Percentiles rank a stretch among this genome's conserved stretches.
Conservation (phyloP, 1,140 invertebrate genomes). For the Doryteuthis pealeii region DNA sequence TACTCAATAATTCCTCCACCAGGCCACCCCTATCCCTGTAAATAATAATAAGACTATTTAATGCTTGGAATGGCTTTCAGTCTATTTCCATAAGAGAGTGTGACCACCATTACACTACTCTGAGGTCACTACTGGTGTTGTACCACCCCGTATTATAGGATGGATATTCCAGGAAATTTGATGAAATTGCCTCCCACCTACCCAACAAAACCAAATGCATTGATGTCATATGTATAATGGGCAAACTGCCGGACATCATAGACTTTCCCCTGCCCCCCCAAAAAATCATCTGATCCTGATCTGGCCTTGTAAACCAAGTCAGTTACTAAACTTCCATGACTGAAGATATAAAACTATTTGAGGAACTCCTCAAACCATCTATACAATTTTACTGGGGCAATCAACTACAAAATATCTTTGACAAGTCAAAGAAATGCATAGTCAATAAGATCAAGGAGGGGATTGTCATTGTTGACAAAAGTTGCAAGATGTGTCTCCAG, state of each 20-base stretch:
- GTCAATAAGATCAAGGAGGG: background rate
- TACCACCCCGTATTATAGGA: too few species aligned
- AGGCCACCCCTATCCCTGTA: constrained; percentile 17
- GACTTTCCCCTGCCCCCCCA: constrained; percentile 30
- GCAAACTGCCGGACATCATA: constrained; percentile 17
- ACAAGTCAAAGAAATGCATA: background rate
- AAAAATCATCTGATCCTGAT: constrained; percentile 26
- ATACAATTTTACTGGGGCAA: background rate
- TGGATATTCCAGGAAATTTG: too few species aligned
- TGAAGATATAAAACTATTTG: background rate
- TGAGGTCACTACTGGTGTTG: constrained; percentile 38
- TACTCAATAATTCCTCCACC: constrained; percentile 17
- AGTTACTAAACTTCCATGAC: constrained; percentile 17
- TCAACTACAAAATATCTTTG: background rate
- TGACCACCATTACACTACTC: constrained; percentile 29
- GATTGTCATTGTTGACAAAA: background rate
- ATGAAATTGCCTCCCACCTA: constrained; percentile 26
- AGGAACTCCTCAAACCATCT: background rate
- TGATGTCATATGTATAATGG: constrained; percentile 34
- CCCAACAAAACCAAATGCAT: constrained; percentile 33
- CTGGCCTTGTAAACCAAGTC: constrained; percentile 26
- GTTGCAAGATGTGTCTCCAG: too few species aligned
- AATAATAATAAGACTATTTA: constrained; percentile 21
- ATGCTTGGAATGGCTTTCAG: constrained; percentile 34
- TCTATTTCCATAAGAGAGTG: constrained; percentile 25